Base-by-base conservation (phyloP, 1,140 invertebrate genomes). In the Drosophila fuyamai region DNA sequence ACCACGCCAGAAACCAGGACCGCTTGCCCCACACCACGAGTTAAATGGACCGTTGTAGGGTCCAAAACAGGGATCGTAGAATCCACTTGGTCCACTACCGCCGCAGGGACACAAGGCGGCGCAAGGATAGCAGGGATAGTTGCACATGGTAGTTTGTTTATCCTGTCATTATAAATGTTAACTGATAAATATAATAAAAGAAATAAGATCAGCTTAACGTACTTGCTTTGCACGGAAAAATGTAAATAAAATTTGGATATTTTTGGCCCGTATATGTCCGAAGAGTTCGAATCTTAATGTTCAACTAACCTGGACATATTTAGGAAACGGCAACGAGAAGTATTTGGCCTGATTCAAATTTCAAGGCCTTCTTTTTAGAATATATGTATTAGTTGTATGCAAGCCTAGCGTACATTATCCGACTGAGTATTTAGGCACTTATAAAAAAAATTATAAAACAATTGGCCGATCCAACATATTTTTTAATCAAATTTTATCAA, bases 21-120 rank as follows among this genome's bases (percentile, higher is more conserved):
- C 73, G 35, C 65, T 48, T 0, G 73, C 35, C 1, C 79, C 73
- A 14, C 72, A 76, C 46, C 73, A 76, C 0, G 55, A 72, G 36
- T 81, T 81, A n/a, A 81, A 81, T 0, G 73, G 67, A 5, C 79
- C 79, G n/a, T 77, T 57, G 46, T 43, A 81, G 23, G 51, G 18
- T 4, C 79, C 79, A 43, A 67, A 77, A 47, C 74, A 74, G 6
- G 78, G 54, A 63, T 82, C 79, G 40, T 66, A 81, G 23, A 77
- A 81, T 8, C 79, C 79, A 16, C 67, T 62, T 0, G 79, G 79
- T 8, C 66, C 73, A 51, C 61, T 62, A 23, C 79, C 66, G 0
- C 79, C 79, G 36, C 79, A 81, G n/a, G 61, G 40, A 18, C 74
- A 76, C 48, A 82, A 23, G 8, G 68, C 71, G n/a, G 67, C 74